A percentile compares a stretch with the other conserved stretches of the same genome.
phyloP scores from a whole-genome alignment of 2,113 vertebrate species.

The Misgurnus anguillicaudatus region DNA sequence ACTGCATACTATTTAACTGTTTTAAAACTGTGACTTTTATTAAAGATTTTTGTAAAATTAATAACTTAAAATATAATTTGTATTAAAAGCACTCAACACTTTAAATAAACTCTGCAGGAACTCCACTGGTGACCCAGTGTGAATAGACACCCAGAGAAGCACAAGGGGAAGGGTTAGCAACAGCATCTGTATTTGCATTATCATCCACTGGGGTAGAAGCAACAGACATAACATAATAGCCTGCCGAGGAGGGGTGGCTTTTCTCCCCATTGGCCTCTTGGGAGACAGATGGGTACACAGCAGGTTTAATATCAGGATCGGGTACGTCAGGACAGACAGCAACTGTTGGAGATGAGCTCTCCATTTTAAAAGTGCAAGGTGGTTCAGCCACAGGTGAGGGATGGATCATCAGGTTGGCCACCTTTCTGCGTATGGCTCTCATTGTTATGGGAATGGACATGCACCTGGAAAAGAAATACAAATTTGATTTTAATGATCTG shows the following conservation, averaged over 20 bases:
- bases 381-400: neutral
- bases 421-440: slow-evolving; percentile 69
- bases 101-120: slow-evolving; percentile 53
- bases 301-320: neutral
- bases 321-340: neutral
- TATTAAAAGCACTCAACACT: neutral
- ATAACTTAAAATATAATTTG: neutral
- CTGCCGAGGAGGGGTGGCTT: slow-evolving; percentile 25
- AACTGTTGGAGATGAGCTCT: neutral
- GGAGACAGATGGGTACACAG: slow-evolving; percentile 23
- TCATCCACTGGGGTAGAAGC: slow-evolving; percentile 52
- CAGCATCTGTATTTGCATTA: slow-evolving; percentile 56
- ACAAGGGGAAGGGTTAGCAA: slow-evolving; percentile 44
- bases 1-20: no score
- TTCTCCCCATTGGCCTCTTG: slow-evolving; percentile 53
- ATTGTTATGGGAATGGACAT: slow-evolving; percentile 82
- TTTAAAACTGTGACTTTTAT: neutral
- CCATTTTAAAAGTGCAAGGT: neutral
- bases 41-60: slow-evolving; percentile 6
- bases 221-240: slow-evolving; percentile 49
- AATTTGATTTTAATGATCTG: neutral
- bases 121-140: slow-evolving; percentile 51
- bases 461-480: slow-evolving; percentile 66
- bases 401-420: slow-evolving; percentile 48
- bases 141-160: slow-evolving; percentile 47